A percentile compares a stretch with the other conserved stretches of the same genome.
These are phyloP conservation scores for Aldrovandia affinis DNA, from an alignment of 2,797 vertebrate species.

Conservation along the genomic window DNA sequence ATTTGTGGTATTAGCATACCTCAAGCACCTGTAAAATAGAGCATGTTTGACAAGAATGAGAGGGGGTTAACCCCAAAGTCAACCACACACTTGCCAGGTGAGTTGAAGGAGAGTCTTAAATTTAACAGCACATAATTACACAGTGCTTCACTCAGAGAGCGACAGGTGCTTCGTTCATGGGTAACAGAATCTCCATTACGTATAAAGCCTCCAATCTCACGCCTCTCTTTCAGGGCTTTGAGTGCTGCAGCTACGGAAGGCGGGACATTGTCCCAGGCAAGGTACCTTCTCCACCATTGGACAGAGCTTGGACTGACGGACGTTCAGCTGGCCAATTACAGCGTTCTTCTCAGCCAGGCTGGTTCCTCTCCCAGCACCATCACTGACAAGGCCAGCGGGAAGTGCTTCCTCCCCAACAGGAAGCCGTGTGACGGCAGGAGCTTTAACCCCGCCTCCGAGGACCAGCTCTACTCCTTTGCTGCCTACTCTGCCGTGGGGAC, in stretches of 20 bases:
- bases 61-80: too few relatives aligned
- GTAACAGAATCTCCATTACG: too few relatives aligned
- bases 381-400: slow-evolving; percentile 71
- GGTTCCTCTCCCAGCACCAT: slow-evolving; percentile 81
- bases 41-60: too few relatives aligned
- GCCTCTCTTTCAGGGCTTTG: slow-evolving; percentile 73
- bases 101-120: too few relatives aligned
- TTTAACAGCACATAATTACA: too few relatives aligned
- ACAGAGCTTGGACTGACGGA: slow-evolving; percentile 82
- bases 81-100: too few relatives aligned
- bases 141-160: too few relatives aligned
- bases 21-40: too few relatives aligned
- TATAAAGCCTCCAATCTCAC: not conserved
- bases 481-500: slow-evolving; percentile 90
- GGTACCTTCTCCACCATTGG: slow-evolving; percentile 82
- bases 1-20: too few relatives aligned
- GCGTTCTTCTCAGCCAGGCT: slow-evolving; percentile 83
- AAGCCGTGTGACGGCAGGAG: slow-evolving; percentile 72
- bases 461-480: slow-evolving; percentile 78
- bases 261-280: slow-evolving; percentile 72
- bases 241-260: slow-evolving; percentile 66
- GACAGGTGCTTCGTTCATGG: too few relatives aligned
- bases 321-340: slow-evolving; percentile 85
- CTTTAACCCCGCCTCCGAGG: slow-evolving; percentile 55
- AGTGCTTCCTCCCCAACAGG: slow-evolving; percentile 87